Evolutionary conservation across 2,113 vertebrate genomes (phyloP), one percentile per base, ranked within the genome.

Genomic region (Sylvietta virens): DNA sequence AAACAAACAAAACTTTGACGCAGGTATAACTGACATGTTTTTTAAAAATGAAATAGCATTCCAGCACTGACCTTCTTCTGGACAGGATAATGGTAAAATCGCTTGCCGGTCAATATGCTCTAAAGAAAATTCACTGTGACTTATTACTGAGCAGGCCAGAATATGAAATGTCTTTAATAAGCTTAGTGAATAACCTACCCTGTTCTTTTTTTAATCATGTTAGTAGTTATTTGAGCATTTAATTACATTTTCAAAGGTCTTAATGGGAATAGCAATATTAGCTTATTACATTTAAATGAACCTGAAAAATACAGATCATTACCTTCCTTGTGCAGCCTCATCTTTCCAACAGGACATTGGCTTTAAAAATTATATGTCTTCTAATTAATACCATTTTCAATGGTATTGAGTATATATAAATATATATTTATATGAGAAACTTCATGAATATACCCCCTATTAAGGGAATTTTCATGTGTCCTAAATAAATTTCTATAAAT

Each of bases 161-260:
- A 54, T 45, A 53, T 92, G 96, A 94, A 90, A 90, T 79, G 82
- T 94, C 86, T 97, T 97, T 96, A 94, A 97, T 96, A 96, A 95
- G 90, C 92, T 97, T 95, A 86, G 67, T 78, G 88, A 92, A 96
- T 95, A 97, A 84, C 77, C 88, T 93, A 87, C 48, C 48, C 10
- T 95, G 44, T 90, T 97, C 93, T 92, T 96, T 96, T 30, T 86
- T 95, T 97, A 97, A 98, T 97, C 70, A 22, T 60, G 56, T 97
- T 96, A 97, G 95, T 81, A 93, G 92, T 86, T 71, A 92, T 97
- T 92, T 96, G 91, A 92, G 88, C 86, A 94, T 97, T 97, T 97
- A 97, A 97, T 98, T 98, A 94, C 78, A 94, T 97, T 98, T 97
- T 73, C 88, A 92, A 95, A 92, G 56, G 88, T 97, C 82, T 96